Conservation (phyloP, 2,797 vertebrate genomes). For the Centroberyx gerrardi region DNA sequence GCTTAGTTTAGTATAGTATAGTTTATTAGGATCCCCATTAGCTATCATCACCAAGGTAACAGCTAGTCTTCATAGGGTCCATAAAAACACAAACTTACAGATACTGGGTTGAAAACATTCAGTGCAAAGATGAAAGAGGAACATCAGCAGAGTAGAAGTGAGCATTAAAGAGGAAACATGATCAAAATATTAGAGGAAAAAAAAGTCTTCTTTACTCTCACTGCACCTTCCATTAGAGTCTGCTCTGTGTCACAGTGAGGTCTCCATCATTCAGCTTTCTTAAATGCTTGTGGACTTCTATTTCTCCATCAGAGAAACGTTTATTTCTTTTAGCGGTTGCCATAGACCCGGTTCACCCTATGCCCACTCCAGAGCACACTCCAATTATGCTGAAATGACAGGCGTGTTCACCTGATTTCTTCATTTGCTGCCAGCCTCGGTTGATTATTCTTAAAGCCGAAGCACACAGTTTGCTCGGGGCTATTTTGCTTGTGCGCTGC, state of each 20-base stretch:
- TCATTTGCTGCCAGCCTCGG: conserved; percentile 9
- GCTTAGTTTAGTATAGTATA: background rate
- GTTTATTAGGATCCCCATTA: background rate
- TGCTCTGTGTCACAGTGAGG: too few species aligned
- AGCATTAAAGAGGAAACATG: too few species aligned
- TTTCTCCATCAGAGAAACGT: too few species aligned
- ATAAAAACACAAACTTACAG: background rate
- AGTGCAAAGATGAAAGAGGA: background rate
- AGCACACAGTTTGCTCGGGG: conserved; percentile 17
- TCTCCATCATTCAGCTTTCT: too few species aligned
- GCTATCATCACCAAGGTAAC: background rate
- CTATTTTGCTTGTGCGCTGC: conserved; percentile 13
- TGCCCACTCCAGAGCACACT: background rate
- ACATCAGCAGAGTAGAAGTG: background rate
- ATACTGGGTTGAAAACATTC: conserved; percentile 1
- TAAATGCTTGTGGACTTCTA: too few species aligned
- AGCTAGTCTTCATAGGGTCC: conserved; percentile 2
- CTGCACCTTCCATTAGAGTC: too few species aligned
- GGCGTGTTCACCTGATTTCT: conserved; percentile 20
- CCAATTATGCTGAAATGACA: background rate
- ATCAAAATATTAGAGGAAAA: too few species aligned
- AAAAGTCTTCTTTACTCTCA: too few species aligned
- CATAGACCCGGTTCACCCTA: too few species aligned
- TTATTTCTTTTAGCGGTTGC: too few species aligned
- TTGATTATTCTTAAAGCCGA: conserved; percentile 44